Conservation (phyloP, 2,888 invertebrate species). For the Lampropteryx suffumata region DNA sequence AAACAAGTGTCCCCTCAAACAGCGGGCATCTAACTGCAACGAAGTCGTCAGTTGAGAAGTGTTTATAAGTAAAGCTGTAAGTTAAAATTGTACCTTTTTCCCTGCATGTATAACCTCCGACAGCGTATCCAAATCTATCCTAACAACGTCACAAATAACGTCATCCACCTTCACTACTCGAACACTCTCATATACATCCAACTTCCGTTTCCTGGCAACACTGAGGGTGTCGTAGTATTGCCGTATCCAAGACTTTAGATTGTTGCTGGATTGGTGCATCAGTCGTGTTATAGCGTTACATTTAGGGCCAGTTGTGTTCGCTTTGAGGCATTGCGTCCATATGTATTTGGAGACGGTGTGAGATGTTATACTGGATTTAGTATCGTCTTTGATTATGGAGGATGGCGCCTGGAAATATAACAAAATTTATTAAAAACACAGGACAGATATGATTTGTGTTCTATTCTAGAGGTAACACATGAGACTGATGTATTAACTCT, state of each 20-base stretch:
- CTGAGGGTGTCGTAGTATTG: constrained; percentile 57
- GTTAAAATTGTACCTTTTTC: constrained; percentile 59
- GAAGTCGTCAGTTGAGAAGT: no score
- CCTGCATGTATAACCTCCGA: constrained; percentile 69
- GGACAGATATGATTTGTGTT: no score
- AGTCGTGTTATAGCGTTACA: constrained; percentile 64
- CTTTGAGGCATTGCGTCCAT: constrained; percentile 59
- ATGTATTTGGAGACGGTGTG: constrained; percentile 63
- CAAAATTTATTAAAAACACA: neutral
- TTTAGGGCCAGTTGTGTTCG: constrained; percentile 66
- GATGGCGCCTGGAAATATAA: constrained; percentile 54
- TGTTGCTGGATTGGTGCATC: constrained; percentile 57
- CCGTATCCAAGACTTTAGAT: constrained; percentile 61
- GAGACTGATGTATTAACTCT: no score
- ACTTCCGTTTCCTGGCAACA: constrained; percentile 43
- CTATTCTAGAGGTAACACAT: no score
- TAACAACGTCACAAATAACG: constrained; percentile 59
- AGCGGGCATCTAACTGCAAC: no score
- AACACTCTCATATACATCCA: constrained; percentile 37
- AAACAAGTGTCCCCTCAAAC: no score
- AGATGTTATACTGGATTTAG: constrained; percentile 43
- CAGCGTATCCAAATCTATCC: constrained; percentile 60
- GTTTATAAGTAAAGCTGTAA: no score
- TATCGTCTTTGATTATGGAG: constrained; percentile 48
- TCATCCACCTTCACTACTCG: constrained; percentile 54